Base-by-base conservation (phyloP, 2,888 invertebrate species). In the Morinoia aosen region DNA sequence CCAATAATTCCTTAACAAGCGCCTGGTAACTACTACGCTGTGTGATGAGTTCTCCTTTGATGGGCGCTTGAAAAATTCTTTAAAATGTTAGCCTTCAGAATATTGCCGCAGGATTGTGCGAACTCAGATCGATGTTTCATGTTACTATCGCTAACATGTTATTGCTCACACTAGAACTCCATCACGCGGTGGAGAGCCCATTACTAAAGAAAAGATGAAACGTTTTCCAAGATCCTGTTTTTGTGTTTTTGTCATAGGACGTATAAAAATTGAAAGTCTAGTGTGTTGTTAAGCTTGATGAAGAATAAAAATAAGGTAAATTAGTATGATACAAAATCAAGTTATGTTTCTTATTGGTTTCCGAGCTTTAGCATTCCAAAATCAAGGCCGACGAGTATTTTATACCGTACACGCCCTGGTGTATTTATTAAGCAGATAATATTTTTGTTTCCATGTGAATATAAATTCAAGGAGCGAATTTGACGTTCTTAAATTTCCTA, bases 31-130 rank as follows among this genome's bases (percentile, higher is more conserved):
- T 57, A 93, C 93, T 57, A 93, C 93, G 57, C 93, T 57, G 93
- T 57, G 93, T 93, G 93, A 93, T 93, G 93, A 93, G 93, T 57
- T 93, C 93, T 57, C 93, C 56, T 57, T 93, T 93, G 93, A 93
- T 93, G 93, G 93, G 93, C 8, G 12, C 11, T 11, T 39, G 90
- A 90, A 40, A 93, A 93, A 93, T 48, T 57, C 39, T 93, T 93
- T 33, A 57, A 93, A 93, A 93, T 93, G 57, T 56, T 93, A 57
- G 93, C 93, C 56, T 57, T 93, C 57, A 57, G 93, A 57, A 93
- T 10, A 91, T 56, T 57, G 48, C 48, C 57, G 33, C 16, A 33
- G 57, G 57, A 90, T 93, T 93, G 56, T 57, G 93, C 93, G 12
- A 48, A 3, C 40, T 90, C 93, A 90, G 90, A 90, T 90, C 48